Conservation (phyloP, 1,140 invertebrate genomes). For the Drosophila sulfurigaster region DNA sequence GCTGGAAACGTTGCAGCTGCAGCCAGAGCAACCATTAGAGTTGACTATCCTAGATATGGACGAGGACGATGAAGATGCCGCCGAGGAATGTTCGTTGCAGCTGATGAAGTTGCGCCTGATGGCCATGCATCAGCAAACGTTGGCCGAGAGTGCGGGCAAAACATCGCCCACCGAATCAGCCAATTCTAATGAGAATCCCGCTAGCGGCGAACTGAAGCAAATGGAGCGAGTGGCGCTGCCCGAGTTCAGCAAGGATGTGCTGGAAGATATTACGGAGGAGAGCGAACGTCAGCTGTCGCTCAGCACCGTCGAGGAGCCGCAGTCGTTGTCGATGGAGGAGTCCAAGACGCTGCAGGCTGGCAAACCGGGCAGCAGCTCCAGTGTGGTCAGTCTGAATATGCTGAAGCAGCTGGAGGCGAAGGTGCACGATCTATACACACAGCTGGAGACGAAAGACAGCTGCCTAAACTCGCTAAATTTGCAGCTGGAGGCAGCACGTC, state of each 20-base stretch:
- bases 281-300: slow-evolving; percentile 73
- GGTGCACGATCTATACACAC: slow-evolving; percentile 83
- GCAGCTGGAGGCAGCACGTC: slow-evolving; percentile 84
- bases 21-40: slow-evolving; percentile 49
- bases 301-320: slow-evolving; percentile 69
- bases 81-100: slow-evolving; percentile 68
- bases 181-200: slow-evolving; percentile 12
- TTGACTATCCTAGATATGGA: slow-evolving; percentile 54
- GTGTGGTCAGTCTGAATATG: slow-evolving; percentile 73
- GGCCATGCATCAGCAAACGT: slow-evolving; percentile 65
- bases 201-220: slow-evolving; percentile 58
- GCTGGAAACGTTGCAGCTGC: slow-evolving; percentile 45
- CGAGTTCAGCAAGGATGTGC: slow-evolving; percentile 77
- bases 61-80: slow-evolving; percentile 61
- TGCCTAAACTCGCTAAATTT: slow-evolving; percentile 84
- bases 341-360: slow-evolving; percentile 56
- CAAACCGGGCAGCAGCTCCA: slow-evolving; percentile 47
- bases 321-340: slow-evolving; percentile 71
- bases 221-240: slow-evolving; percentile 75
- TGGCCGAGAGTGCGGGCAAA: slow-evolving; percentile 44
- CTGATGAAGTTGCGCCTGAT: slow-evolving; percentile 73
- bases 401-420: slow-evolving; percentile 75
- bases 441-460: slow-evolving; percentile 84
- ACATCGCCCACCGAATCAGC: slow-evolving; percentile 60
- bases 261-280: slow-evolving; percentile 84